phyloP scores from a whole-genome alignment of 2,797 vertebrate genomes.

The Lophius americanus region DNA sequence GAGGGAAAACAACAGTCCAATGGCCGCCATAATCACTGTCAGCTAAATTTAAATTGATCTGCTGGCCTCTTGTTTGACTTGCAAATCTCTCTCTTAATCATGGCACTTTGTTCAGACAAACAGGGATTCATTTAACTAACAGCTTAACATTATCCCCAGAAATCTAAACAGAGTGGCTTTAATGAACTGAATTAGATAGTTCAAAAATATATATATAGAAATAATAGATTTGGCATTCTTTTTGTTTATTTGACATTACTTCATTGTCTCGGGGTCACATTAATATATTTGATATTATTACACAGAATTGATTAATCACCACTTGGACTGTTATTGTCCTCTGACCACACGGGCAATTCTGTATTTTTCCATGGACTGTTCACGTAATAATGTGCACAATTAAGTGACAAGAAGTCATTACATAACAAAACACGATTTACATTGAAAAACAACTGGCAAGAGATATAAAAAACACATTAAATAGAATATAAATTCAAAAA shows the following conservation, averaged over 20 bases:
- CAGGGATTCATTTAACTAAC: slow-evolving; percentile 73
- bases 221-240: too few species aligned
- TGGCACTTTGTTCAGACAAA: slow-evolving; percentile 72
- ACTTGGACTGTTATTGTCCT: too few species aligned
- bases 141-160: slow-evolving; percentile 51
- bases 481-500: too few species aligned
- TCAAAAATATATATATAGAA: slow-evolving; percentile 3
- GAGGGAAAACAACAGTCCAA: slow-evolving; percentile 28
- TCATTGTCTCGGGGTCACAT: too few species aligned
- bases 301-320: neutral
- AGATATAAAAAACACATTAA: neutral
- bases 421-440: neutral
- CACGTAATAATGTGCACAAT: too few species aligned
- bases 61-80: slow-evolving; percentile 70
- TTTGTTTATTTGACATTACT: neutral
- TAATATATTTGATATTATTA: neutral
- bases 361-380: neutral
- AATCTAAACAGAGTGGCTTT: slow-evolving; percentile 30
- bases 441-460: neutral
- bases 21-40: slow-evolving; percentile 47
- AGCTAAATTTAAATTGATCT: slow-evolving; percentile 68
- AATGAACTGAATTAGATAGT: slow-evolving; percentile 19
- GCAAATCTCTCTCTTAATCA: slow-evolving; percentile 75
- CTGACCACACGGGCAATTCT: neutral
- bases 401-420: neutral